These are phyloP conservation scores for Mycetomoellerius zeteki DNA, from an alignment of 1,140 invertebrate species.

Conservation along the genomic window DNA sequence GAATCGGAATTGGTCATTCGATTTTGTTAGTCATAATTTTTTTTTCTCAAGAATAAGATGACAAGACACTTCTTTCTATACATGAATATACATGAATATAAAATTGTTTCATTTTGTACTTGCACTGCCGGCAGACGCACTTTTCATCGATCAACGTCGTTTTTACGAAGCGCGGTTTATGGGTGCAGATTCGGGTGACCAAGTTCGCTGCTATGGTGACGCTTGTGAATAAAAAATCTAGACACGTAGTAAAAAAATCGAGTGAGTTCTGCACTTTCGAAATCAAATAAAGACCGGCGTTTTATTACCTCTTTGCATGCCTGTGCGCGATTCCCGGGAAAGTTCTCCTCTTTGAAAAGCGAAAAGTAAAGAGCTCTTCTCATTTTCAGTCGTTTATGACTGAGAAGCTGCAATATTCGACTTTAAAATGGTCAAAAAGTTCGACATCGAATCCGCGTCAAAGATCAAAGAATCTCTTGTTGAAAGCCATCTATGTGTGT, in stretches of 20 bases:
- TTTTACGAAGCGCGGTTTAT: slow-evolving; percentile 1
- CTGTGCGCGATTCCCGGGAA: not conserved
- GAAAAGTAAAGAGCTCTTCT: not conserved
- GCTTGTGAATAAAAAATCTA: slow-evolving; percentile 18
- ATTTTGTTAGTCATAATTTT: not conserved
- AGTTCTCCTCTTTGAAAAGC: not conserved
- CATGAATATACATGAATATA: not conserved
- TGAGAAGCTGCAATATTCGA: not conserved
- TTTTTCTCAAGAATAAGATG: not conserved
- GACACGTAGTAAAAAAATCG: slow-evolving; percentile 12
- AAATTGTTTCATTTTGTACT: slow-evolving; percentile 23
- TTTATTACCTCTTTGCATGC: slow-evolving; percentile 20
- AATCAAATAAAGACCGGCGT: slow-evolving; percentile 31
- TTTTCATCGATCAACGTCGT: slow-evolving; percentile 40
- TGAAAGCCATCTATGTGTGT: slow-evolving; percentile 26
- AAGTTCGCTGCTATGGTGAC: not conserved
- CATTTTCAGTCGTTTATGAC: not conserved
- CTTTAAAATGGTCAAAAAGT: slow-evolving; percentile 30
- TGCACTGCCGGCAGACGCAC: not conserved
- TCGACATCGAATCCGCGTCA: slow-evolving; percentile 21
- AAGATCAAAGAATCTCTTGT: slow-evolving; percentile 40
- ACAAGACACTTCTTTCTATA: not conserved
- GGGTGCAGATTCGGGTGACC: not conserved
- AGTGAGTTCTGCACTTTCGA: not conserved
- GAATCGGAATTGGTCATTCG: slow-evolving; percentile 1